Conservation (phyloP, 2,888 invertebrate genomes). For the Noctua fimbriata region DNA sequence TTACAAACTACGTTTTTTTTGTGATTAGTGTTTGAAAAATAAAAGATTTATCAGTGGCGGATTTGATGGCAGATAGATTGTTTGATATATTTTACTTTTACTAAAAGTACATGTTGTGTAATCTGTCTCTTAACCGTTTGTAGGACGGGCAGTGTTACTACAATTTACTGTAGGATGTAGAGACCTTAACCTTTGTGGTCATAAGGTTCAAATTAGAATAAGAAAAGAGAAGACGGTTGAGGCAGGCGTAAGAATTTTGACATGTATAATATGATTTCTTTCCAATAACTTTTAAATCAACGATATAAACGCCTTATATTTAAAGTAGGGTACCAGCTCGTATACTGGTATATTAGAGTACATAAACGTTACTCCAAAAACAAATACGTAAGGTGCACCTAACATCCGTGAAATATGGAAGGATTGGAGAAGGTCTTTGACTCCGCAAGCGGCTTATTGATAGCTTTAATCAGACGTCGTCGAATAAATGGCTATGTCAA, state of each 20-base stretch:
- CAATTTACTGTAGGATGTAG: background rate
- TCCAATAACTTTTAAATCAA: no score
- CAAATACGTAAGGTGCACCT: conserved; percentile 24
- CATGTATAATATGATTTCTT: no score
- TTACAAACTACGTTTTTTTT: background rate
- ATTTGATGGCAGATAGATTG: background rate
- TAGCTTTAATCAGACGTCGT: conserved; percentile 57
- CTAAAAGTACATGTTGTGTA: background rate
- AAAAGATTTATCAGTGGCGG: background rate
- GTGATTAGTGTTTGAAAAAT: background rate
- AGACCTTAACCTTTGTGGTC: no score
- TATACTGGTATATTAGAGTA: background rate
- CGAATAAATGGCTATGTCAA: conserved; percentile 58
- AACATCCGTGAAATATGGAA: conserved; percentile 44
- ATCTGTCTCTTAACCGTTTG: background rate
- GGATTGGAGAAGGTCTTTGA: conserved; percentile 50
- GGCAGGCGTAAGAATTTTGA: no score
- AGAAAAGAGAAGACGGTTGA: no score
- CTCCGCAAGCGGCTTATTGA: conserved; percentile 53
- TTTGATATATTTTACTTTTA: background rate
- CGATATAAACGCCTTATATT: no score
- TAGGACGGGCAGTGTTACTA: background rate
- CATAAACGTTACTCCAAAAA: conserved; percentile 13
- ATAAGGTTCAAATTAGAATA: no score
- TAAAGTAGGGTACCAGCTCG: no score